A percentile compares a stretch with the other conserved stretches of the same genome.
Conservation (phyloP, 2,797 vertebrate genomes). For the Podargus strigoides region DNA sequence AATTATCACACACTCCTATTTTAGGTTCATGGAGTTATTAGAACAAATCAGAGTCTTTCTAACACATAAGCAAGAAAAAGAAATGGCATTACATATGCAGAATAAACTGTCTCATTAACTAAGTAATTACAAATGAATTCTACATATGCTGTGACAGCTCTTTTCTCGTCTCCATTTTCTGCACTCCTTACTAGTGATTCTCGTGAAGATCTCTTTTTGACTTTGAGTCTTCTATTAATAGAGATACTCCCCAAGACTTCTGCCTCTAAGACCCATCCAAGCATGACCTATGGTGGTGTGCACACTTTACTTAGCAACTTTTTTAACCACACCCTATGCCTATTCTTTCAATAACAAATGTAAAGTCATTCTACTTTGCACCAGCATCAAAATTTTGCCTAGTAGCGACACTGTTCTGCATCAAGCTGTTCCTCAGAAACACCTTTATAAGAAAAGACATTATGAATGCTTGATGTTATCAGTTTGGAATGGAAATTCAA, state of each 20-base stretch:
- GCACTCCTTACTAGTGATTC: neutral
- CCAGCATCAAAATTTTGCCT: neutral
- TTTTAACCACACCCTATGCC: neutral
- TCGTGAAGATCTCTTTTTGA: neutral
- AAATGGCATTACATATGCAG: neutral
- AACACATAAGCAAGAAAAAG: neutral
- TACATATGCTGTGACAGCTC: neutral
- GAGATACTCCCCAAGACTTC: neutral
- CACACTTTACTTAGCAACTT: neutral
- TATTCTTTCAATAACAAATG: neutral
- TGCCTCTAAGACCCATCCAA: neutral
- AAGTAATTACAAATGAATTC: slow-evolving; percentile 20
- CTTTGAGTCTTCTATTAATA: neutral
- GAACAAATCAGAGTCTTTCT: neutral
- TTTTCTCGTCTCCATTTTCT: neutral
- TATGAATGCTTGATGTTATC: neutral
- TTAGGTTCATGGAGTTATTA: neutral
- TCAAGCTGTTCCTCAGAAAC: neutral
- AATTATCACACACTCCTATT: neutral
- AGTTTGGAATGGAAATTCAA: neutral
- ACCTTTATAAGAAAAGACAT: neutral
- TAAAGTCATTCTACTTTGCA: neutral
- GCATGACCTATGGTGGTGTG: neutral
- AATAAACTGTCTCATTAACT: slow-evolving; percentile 28
- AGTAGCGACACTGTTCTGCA: neutral